Conservation (phyloP, 2,888 invertebrate genomes). For the Pollenia labialis region DNA sequence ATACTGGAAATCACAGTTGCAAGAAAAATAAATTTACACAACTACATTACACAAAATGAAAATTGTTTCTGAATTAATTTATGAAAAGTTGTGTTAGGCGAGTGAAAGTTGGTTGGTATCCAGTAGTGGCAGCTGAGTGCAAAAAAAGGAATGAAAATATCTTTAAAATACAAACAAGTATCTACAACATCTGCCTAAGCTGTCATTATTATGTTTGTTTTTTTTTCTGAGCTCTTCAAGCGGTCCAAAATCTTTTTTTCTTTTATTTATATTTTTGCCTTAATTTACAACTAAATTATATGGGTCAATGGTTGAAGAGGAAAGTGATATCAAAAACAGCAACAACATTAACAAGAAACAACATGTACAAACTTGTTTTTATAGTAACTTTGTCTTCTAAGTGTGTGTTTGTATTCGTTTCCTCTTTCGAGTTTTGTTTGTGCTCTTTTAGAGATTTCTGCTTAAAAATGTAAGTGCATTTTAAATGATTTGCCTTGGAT, state of each 20-base stretch:
- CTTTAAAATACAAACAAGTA: constrained; percentile 34
- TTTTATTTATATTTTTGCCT: constrained; percentile 24
- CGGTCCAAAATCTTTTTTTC: constrained; percentile 50
- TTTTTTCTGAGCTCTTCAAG: constrained; percentile 34
- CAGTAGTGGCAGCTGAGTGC: not conserved
- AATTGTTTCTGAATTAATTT: constrained; percentile 7
- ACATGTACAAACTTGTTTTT: constrained; percentile 20
- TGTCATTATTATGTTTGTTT: constrained; percentile 62
- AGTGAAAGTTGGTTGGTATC: constrained; percentile 58
- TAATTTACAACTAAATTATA: constrained; percentile 69
- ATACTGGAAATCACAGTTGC: constrained; percentile 13
- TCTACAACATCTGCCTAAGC: constrained; percentile 64
- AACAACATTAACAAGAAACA: constrained; percentile 22
- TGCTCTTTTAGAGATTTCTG: constrained; percentile 44
- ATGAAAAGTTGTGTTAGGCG: constrained; percentile 1
- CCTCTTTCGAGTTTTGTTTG: not conserved
- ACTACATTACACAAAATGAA: not conserved
- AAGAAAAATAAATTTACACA: constrained; percentile 37
- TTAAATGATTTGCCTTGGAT: constrained; percentile 66
- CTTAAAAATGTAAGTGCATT: constrained; percentile 66
- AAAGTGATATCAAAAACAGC: constrained; percentile 63
- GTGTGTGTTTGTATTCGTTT: not conserved
- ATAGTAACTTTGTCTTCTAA: not conserved
- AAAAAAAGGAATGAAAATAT: constrained; percentile 19
- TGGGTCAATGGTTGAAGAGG: constrained; percentile 67